Evolutionary conservation across 2,797 vertebrate species (phyloP), one percentile per base, ranked within the genome.

Genomic region (Nyctibius grandis): DNA sequence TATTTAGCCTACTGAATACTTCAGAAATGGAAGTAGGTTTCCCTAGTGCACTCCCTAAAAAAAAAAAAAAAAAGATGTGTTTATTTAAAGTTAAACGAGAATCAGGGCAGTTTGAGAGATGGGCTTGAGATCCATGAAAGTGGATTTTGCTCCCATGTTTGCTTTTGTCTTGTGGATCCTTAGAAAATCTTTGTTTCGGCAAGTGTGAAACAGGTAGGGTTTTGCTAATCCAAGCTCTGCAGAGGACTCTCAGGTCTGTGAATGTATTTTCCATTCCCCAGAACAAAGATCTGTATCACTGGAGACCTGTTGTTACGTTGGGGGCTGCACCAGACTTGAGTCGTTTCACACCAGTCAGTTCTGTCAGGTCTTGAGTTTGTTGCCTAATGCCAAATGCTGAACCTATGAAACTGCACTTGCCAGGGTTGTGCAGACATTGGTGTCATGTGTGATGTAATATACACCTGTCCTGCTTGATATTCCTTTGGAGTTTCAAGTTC

Each of bases 11-110:
- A 47, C 77, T 87, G 70, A 72, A 76, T 84, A n/a, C 54, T 85
- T 94, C 70, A 92, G 84, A 88, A 91, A 91, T 36, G 47, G 61
- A 96, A 91, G 53, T 6, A 72, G 64, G 17, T 74, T 95, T 94
- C 85, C 63, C 45, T 60, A 75, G 74, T 81, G 11, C 22, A 45
- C 31, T 18, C 28, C 14, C 33, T 14, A 2, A 22, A 47, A 17
- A 56, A 50, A 48, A 59, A 68, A 75, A 11, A 26, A 47, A 21
- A 42, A 42, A 42, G 42, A 17, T 4, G 11, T n/a, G 23, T 88
- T 91, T 88, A 51, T 93, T 93, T 86, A 54, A 72, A 85, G 44
- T 70, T 78, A 74, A 82, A 63, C 1, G 3, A 64, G 56, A 88
- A 75, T 68, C 67, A 51, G 70, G 45, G 13, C 44, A 54, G 11